Evolutionary conservation across 2,888 invertebrate genomes (phyloP).

Genomic region (Platycheirus rosarum): DNA sequence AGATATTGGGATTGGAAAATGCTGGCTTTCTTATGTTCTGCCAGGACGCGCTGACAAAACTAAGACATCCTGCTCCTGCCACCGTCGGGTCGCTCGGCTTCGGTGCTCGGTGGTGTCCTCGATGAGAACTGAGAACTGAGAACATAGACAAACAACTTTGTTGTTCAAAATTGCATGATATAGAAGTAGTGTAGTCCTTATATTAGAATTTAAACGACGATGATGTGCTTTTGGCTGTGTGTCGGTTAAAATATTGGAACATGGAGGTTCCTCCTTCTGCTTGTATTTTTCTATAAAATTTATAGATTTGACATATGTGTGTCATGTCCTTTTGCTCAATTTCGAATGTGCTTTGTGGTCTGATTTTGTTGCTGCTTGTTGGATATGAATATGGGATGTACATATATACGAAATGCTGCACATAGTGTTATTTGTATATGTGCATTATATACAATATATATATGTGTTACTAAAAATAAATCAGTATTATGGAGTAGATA

Average conservation of each 20-base stretch:
- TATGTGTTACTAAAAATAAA: no score
- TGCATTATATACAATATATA: no score
- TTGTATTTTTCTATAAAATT: constrained; percentile 63
- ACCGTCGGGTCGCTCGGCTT: neutral
- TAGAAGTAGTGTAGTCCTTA: constrained; percentile 67
- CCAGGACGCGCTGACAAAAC: constrained; percentile 45
- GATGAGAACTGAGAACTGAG: no score
- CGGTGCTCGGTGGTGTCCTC: no score
- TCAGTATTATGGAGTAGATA: no score
- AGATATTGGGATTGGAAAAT: constrained; percentile 43
- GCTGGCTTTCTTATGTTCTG: constrained; percentile 56
- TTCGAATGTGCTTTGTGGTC: constrained; percentile 63
- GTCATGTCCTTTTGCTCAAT: constrained; percentile 68
- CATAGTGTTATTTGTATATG: neutral
- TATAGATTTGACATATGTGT: constrained; percentile 73
- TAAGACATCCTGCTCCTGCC: constrained; percentile 17
- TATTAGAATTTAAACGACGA: constrained; percentile 65
- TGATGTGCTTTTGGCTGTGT: constrained; percentile 65
- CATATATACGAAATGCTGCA: no score
- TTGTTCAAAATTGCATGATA: constrained; percentile 72
- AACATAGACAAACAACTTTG: constrained; percentile 59
- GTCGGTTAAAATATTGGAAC: constrained; percentile 57
- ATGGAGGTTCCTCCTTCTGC: constrained; percentile 31
- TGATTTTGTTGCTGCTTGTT: constrained; percentile 55
- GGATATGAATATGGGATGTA: no score